Conservation (phyloP, 2,113 vertebrate genomes). For the Sturnira hondurensis region DNA sequence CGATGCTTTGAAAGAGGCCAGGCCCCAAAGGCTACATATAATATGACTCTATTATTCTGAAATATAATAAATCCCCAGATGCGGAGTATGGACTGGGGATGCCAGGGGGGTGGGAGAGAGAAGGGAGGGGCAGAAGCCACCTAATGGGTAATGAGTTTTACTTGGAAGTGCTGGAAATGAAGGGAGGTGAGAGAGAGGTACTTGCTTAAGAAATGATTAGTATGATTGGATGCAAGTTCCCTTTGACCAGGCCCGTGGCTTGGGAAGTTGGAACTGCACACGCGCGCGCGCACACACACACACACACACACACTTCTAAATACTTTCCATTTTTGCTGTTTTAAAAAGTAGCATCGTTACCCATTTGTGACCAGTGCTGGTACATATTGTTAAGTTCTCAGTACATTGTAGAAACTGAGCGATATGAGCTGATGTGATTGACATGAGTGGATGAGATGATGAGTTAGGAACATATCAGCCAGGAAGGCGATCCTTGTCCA, state of each 20-base stretch:
- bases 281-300: too few relatives aligned
- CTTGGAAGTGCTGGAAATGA: background rate
- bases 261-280: background rate
- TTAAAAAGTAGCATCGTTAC: background rate
- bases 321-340: background rate
- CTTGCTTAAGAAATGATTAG: background rate
- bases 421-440: background rate
- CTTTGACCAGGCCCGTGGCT: background rate
- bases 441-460: background rate
- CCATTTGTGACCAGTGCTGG: background rate
- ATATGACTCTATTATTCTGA: background rate
- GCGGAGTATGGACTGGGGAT: background rate
- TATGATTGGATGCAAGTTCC: background rate
- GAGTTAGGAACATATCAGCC: slow-evolving; percentile 16
- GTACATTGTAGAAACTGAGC: background rate
- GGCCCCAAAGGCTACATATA: background rate
- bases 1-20: background rate
- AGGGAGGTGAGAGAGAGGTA: background rate
- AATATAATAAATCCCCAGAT: background rate
- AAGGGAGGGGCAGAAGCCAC: background rate
- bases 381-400: background rate
- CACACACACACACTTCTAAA: background rate
- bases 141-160: background rate
- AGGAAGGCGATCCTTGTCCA: slow-evolving; percentile 20
- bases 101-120: background rate